Percentiles rank a stretch among this genome's conserved stretches.
Conservation (phyloP, 2,888 invertebrate species). For the Spisula solida region DNA sequence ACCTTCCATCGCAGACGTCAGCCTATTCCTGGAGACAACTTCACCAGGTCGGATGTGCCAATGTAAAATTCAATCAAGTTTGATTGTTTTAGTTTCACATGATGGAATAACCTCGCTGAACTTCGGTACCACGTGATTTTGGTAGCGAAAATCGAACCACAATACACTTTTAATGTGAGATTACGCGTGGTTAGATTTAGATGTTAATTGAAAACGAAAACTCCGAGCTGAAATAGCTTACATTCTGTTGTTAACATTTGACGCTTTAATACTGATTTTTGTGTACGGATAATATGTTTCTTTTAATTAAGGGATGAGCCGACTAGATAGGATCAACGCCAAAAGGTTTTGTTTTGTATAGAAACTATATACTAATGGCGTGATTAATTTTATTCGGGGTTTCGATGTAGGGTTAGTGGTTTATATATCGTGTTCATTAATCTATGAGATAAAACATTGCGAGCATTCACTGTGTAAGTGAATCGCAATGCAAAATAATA, state of each 20-base stretch:
- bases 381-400: slow-evolving; percentile 38
- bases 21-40: slow-evolving; percentile 5
- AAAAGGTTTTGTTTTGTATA: slow-evolving; percentile 38
- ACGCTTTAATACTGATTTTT: slow-evolving; percentile 41
- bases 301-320: slow-evolving; percentile 45
- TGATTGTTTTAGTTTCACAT: slow-evolving; percentile 17
- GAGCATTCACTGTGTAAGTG: slow-evolving; percentile 19
- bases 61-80: slow-evolving; percentile 17
- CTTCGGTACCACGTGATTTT: background rate
- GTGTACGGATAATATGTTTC: slow-evolving; percentile 42
- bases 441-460: slow-evolving; percentile 24
- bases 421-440: slow-evolving; percentile 36
- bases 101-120: slow-evolving; percentile 14
- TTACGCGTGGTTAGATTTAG: background rate
- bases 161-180: background rate
- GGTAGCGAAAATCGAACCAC: slow-evolving; percentile 9
- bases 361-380: slow-evolving; percentile 23
- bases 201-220: slow-evolving; percentile 42
- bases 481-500: slow-evolving; percentile 21
- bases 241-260: slow-evolving; percentile 39
- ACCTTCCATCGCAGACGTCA: slow-evolving; percentile 21
- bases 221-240: slow-evolving; percentile 24
- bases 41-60: slow-evolving; percentile 14
- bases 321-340: slow-evolving; percentile 28
- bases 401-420: slow-evolving; percentile 17